Conservation (phyloP, 2,113 vertebrate genomes). For the Camarhynchus parvulus region DNA sequence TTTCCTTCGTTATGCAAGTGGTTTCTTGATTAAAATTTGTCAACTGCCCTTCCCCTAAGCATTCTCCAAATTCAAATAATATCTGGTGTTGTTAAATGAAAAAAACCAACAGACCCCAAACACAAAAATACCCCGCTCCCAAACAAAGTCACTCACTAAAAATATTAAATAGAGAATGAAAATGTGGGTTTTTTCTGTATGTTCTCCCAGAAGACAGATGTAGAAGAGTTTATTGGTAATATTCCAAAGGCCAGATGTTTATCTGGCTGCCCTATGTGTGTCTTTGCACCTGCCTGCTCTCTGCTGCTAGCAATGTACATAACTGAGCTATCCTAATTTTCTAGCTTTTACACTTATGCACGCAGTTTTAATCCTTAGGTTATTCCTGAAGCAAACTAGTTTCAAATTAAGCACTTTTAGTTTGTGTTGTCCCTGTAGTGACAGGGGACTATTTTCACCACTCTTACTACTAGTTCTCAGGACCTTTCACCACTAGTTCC, state of each 20-base stretch:
- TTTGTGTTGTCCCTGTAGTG: neutral
- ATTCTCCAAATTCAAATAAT: neutral
- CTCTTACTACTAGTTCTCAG: neutral
- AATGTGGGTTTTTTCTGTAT: neutral
- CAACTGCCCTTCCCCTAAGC: constrained; percentile 7
- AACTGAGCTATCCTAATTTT: neutral
- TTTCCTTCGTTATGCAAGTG: neutral
- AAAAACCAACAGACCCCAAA: neutral
- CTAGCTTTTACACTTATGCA: neutral
- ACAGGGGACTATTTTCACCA: neutral
- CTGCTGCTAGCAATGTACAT: neutral
- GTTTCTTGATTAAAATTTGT: constrained; percentile 39
- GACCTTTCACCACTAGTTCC: neutral
- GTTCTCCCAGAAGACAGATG: neutral
- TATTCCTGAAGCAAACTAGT: neutral
- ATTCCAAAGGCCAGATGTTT: neutral
- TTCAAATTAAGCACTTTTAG: neutral
- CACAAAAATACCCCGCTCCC: accelerated
- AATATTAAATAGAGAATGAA: neutral
- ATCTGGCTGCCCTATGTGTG: neutral
- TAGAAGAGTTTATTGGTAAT: neutral
- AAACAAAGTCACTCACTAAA: neutral
- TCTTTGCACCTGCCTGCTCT: neutral
- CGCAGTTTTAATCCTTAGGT: neutral
- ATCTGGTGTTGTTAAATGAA: neutral